These are phyloP conservation scores for Rafetus swinhoei DNA, from an alignment of 2,113 vertebrate species.

Conservation along the genomic window DNA sequence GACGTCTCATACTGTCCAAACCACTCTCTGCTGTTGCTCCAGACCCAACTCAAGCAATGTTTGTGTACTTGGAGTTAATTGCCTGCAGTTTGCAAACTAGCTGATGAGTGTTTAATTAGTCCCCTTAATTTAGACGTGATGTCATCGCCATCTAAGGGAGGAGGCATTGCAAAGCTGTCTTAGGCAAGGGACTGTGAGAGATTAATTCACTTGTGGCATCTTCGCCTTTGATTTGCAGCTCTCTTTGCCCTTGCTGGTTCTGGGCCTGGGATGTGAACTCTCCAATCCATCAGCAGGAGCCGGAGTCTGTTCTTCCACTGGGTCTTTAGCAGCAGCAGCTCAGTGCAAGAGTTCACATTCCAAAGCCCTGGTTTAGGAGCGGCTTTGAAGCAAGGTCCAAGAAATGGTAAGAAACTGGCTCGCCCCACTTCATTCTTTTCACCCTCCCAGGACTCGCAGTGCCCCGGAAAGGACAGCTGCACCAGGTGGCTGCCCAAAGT, in stretches of 20 bases:
- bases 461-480: not conserved
- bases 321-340: not conserved
- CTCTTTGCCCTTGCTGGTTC: not conserved
- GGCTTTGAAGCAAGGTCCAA: not conserved
- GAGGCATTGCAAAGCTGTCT: not conserved
- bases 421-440: not conserved
- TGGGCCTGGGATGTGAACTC: not conserved
- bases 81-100: constrained; percentile 30
- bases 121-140: constrained; percentile 20
- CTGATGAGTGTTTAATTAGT: not conserved
- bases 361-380: not conserved
- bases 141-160: not conserved
- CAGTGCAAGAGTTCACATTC: not conserved
- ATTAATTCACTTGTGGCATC: not conserved
- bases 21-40: not conserved
- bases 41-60: not conserved
- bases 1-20: not conserved
- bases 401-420: not conserved
- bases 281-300: not conserved
- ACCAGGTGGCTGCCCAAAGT: not conserved
- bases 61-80: constrained; percentile 27
- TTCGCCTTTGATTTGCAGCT: not conserved
- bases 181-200: not conserved
- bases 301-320: not conserved
- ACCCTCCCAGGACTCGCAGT: not conserved